phyloP scores from a whole-genome alignment of 2,888 invertebrate species.

The Morpho deidamia region DNA sequence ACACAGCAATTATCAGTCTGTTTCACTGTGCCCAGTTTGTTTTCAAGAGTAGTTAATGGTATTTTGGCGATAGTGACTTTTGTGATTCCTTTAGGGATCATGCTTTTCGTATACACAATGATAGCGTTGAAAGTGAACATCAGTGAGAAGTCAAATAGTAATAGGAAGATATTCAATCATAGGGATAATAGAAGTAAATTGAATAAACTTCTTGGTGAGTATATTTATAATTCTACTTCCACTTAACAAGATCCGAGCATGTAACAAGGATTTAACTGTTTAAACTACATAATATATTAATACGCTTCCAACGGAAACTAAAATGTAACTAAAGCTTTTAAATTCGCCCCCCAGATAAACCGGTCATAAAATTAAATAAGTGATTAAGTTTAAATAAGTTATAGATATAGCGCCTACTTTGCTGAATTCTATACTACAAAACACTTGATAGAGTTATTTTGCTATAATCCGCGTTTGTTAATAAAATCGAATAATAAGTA shows the following conservation, averaged over 20 bases:
- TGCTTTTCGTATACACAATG: slow-evolving; percentile 48
- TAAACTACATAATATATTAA: too few relatives aligned
- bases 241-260: background rate
- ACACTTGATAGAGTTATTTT: too few relatives aligned
- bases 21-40: slow-evolving; percentile 39
- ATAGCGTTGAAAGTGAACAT: slow-evolving; percentile 47
- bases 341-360: too few relatives aligned
- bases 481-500: too few relatives aligned
- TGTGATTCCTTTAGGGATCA: slow-evolving; percentile 43
- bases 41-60: slow-evolving; percentile 40
- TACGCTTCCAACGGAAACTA: background rate
- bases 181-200: slow-evolving; percentile 46
- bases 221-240: background rate
- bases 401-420: too few relatives aligned
- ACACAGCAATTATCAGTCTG: slow-evolving; percentile 37
- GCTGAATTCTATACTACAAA: too few relatives aligned
- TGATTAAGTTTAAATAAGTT: too few relatives aligned
- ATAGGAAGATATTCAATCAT: slow-evolving; percentile 44
- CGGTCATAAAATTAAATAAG: too few relatives aligned
- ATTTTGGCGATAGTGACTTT: slow-evolving; percentile 44
- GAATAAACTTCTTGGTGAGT: slow-evolving; percentile 54
- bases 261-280: too few relatives aligned
- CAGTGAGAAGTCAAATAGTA: slow-evolving; percentile 32
- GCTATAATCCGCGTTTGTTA: too few relatives aligned
- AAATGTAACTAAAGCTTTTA: too few relatives aligned